phyloP scores from a whole-genome alignment of 2,888 invertebrate species.

The Calephelis perditalis region DNA sequence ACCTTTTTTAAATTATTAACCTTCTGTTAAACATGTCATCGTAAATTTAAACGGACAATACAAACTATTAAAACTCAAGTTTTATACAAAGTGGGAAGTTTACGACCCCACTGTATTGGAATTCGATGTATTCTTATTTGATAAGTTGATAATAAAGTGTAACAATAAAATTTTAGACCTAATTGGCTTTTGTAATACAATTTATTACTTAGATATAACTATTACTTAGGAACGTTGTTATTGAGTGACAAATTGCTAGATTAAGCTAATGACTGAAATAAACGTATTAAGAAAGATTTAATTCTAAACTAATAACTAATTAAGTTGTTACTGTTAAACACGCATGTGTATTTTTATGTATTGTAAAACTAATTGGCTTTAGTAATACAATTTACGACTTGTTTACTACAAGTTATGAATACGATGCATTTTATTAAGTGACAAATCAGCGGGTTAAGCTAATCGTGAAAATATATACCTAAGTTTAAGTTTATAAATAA shows the following conservation, averaged over 20 bases:
- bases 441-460: too few relatives aligned
- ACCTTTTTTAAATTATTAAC: conserved; percentile 20
- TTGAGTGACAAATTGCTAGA: conserved; percentile 60
- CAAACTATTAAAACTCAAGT: conserved; percentile 45
- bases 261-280: neutral
- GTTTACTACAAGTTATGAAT: too few relatives aligned
- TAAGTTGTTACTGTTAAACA: too few relatives aligned
- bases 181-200: conserved; percentile 57
- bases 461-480: too few relatives aligned
- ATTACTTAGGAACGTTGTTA: conserved; percentile 60
- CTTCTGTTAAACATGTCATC: conserved; percentile 39
- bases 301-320: too few relatives aligned
- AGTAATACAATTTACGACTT: too few relatives aligned
- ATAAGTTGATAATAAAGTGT: conserved; percentile 56
- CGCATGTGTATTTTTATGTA: too few relatives aligned
- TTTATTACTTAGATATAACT: conserved; percentile 49
- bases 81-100: conserved; percentile 41
- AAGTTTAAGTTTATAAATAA: too few relatives aligned
- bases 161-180: conserved; percentile 56
- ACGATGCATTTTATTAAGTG: too few relatives aligned
- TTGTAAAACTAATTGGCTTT: too few relatives aligned
- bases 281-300: neutral
- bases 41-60: conserved; percentile 45
- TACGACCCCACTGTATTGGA: conserved; percentile 45
- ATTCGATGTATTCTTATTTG: conserved; percentile 45